phyloP scores from a whole-genome alignment of 1,140 invertebrate species.

The Sinonovacula constricta region DNA sequence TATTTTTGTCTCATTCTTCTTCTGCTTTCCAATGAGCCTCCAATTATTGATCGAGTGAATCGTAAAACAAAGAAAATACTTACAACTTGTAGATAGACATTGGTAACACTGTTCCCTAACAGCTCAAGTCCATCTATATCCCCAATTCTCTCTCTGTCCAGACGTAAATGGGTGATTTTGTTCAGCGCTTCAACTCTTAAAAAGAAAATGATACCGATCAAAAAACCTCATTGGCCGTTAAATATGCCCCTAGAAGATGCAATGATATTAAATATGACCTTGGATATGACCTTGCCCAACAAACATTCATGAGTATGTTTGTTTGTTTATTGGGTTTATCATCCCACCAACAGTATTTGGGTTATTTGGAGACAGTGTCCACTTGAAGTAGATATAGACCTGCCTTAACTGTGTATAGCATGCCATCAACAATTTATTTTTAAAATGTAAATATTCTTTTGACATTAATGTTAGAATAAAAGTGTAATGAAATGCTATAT shows the following conservation, averaged over 20 bases:
- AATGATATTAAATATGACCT: neutral
- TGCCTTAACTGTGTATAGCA: too few relatives aligned
- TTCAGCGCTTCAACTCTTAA: conserved; percentile 67
- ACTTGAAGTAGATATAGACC: too few relatives aligned
- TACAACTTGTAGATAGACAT: conserved; percentile 74
- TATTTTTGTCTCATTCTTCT: too few relatives aligned
- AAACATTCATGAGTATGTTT: neutral
- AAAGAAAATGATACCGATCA: conserved; percentile 33
- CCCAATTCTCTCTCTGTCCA: conserved; percentile 74
- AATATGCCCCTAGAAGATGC: neutral
- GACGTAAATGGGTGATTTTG: conserved; percentile 69
- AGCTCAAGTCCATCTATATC: conserved; percentile 73
- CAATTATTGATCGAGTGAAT: too few relatives aligned
- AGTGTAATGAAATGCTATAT: too few relatives aligned
- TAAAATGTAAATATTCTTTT: too few relatives aligned
- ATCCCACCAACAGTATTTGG: neutral
- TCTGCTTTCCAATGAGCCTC: too few relatives aligned
- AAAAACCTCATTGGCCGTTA: neutral
- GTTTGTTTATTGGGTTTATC: neutral
- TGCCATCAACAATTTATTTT: too few relatives aligned
- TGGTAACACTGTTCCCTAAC: conserved; percentile 68
- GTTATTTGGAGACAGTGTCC: too few relatives aligned
- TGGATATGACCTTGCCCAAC: neutral
- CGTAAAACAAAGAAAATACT: too few relatives aligned
- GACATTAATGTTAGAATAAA: too few relatives aligned